phyloP scores from a whole-genome alignment of 2,113 vertebrate species.

The Rhinoptilus africanus region DNA sequence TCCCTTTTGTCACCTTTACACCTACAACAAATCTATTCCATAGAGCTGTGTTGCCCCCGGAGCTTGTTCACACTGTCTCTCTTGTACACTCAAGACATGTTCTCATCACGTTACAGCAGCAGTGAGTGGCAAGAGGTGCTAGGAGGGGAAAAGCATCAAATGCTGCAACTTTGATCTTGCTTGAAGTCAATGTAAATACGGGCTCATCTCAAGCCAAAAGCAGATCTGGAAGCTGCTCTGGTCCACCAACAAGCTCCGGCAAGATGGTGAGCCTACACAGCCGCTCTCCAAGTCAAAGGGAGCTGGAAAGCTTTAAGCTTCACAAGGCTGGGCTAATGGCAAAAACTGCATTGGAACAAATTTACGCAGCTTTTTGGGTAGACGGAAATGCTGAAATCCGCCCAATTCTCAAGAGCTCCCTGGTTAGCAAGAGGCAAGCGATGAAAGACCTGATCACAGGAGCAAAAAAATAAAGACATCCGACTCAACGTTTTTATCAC shows the following conservation, averaged over 20 bases:
- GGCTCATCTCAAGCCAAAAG: background rate
- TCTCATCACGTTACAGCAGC: background rate
- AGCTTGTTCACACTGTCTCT: background rate
- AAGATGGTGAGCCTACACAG: background rate
- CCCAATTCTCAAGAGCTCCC: background rate
- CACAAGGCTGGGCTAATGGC: background rate
- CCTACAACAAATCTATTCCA: background rate
- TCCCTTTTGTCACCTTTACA: background rate
- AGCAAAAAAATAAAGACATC: background rate
- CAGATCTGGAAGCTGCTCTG: background rate
- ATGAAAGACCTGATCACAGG: constrained; percentile 6
- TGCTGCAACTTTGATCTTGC: background rate
- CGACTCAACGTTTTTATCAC: background rate
- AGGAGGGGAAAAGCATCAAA: background rate
- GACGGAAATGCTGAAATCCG: background rate
- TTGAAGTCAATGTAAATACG: background rate
- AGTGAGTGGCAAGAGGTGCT: background rate
- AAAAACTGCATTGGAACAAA: background rate
- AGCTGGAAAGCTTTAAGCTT: background rate
- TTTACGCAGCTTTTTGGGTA: background rate
- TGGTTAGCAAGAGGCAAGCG: background rate
- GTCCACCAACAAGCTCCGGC: background rate
- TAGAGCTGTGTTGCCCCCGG: background rate
- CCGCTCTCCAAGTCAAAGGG: background rate
- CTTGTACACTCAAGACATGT: background rate